These are phyloP conservation scores for Campodea augens DNA, from an alignment of 1,140 invertebrate species.

Conservation along the genomic window DNA sequence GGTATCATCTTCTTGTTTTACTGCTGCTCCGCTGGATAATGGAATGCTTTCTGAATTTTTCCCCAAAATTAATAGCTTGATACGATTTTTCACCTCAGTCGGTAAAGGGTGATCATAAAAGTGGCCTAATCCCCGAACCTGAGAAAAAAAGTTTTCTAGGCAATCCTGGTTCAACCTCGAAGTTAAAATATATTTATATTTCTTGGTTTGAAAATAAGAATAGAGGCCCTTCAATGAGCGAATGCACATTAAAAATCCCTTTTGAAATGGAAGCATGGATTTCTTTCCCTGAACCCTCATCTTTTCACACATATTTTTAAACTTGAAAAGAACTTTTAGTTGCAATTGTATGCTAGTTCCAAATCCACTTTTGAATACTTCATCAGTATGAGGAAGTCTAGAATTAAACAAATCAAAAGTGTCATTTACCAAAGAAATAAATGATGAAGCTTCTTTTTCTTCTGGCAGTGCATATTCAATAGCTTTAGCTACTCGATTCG, in stretches of 20 bases:
- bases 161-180: constrained; percentile 12
- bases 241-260: constrained; percentile 10
- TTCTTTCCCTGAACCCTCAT: constrained; percentile 13
- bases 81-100: constrained; percentile 6
- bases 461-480: too few species aligned
- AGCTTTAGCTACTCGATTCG: constrained; percentile 11
- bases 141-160: constrained; percentile 11
- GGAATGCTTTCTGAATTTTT: constrained; percentile 14
- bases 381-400: neutral
- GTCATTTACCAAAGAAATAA: constrained; percentile 11
- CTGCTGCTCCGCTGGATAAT: too few species aligned
- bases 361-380: constrained; percentile 7
- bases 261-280: constrained; percentile 13
- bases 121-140: constrained; percentile 3
- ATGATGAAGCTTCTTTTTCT: constrained; percentile 7
- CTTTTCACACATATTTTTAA: constrained; percentile 6
- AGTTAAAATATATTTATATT: constrained; percentile 10
- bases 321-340: constrained; percentile 7
- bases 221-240: constrained; percentile 6
- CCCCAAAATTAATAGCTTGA: constrained; percentile 9
- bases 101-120: constrained; percentile 8
- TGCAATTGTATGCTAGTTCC: constrained; percentile 9
- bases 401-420: constrained; percentile 13
- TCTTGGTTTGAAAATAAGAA: constrained; percentile 2
- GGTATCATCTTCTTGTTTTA: too few species aligned